Evolutionary conservation across 2,888 invertebrate species (phyloP).

Genomic region (Phymatocera aterrima): DNA sequence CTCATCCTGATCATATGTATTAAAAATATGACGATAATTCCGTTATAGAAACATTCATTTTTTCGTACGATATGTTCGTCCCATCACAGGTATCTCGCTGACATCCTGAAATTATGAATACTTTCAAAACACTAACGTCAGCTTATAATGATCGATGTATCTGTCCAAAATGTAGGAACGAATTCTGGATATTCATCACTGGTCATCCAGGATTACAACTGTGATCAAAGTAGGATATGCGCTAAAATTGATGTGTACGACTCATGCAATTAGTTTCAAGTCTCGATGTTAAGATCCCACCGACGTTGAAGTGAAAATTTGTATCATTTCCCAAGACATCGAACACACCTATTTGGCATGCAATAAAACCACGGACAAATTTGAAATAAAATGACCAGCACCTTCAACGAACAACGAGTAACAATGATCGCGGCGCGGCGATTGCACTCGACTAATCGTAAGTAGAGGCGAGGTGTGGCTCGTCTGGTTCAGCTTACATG

Average conservation of each 20-base stretch:
- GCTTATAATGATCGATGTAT: background rate
- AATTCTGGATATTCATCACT: background rate
- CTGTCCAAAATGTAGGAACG: background rate
- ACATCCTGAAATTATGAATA: conserved; percentile 1
- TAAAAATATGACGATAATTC: conserved; percentile 2
- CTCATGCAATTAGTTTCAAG: background rate
- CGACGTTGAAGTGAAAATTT: background rate
- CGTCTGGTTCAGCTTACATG: background rate
- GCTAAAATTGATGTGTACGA: background rate
- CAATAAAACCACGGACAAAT: background rate
- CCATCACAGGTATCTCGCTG: background rate
- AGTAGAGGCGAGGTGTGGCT: conserved; percentile 34
- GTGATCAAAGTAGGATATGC: background rate
- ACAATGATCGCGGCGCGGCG: conserved; percentile 32
- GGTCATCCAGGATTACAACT: background rate
- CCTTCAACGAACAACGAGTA: conserved; percentile 28
- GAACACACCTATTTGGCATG: background rate
- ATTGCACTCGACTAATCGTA: conserved; percentile 34
- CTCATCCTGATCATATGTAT: background rate
- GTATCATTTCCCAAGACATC: background rate
- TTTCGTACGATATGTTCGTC: background rate
- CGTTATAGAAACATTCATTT: background rate
- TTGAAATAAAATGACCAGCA: conserved; percentile 5
- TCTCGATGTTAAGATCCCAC: background rate
- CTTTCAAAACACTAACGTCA: background rate